Evolutionary conservation across 1,140 invertebrate species (phyloP), one percentile per base, ranked within the genome.

Genomic region (Hetaerina americana): DNA sequence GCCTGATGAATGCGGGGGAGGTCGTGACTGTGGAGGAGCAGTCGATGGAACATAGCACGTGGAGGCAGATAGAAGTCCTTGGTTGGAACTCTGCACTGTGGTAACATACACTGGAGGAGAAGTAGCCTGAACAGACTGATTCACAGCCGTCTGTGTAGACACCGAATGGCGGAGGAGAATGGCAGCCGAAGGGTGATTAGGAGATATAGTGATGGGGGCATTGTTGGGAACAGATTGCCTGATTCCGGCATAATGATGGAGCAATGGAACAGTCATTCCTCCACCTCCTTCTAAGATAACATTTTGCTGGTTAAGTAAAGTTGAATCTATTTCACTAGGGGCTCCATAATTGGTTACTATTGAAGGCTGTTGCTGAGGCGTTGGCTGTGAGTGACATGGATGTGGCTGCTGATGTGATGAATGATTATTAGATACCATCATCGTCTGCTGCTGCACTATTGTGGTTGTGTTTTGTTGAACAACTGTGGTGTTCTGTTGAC

Each of bases 371-470:
- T 66, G 70, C 15, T 69, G 26, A 25, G 71, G 66, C 31, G 73
- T 72, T 29, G 72, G 73, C 57, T 75, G 72, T 29, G 71, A 73
- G 26, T 69, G 31, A 49, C 70, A 28, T n/a, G 74, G 68, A 66
- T 75, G 70, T 6, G 72, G 69, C 74, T 72, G 75, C 71, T 74
- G 73, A 70, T 75, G 74, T 29, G 68, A 66, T 49, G 71, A 72
- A 78, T 89, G 87, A 76, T 89, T 89, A 75, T 90, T 90, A 0
- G 89, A 89, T 5, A 92, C 86, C 82, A 90, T 88, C 0, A 86
- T 87, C 2, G 87, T 87, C 74, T 88, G 87, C 68, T 88, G 86
- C 74, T 88, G 87, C 3, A 88, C 85, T 27, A 87, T 87, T 3
- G 87, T 88, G 0, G 87, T 90, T 0, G 89, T 89, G 72, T 90